A percentile compares a stretch with the other conserved stretches of the same genome.
phyloP scores from a whole-genome alignment of 2,113 vertebrate species.

The Apteryx owenii region DNA sequence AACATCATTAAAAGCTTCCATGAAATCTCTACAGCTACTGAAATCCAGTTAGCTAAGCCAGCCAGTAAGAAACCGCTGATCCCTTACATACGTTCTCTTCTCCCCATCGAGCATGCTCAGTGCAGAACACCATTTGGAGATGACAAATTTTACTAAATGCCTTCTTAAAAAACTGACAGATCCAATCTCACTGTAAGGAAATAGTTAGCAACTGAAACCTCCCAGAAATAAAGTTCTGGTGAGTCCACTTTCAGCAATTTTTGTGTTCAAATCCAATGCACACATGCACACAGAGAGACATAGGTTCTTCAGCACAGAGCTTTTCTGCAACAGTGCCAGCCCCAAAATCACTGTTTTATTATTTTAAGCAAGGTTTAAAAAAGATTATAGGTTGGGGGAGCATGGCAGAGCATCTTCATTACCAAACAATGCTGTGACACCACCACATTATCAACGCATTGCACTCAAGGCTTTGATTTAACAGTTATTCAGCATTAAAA shows the following conservation, averaged over 20 bases:
- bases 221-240: not conserved
- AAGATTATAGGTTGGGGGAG: not conserved
- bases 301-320: not conserved
- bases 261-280: not conserved
- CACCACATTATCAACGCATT: not conserved
- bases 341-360: not conserved
- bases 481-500: not conserved
- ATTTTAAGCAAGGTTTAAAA: not conserved
- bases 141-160: not conserved
- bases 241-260: not conserved
- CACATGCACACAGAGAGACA: not conserved
- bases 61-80: not conserved
- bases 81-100: not conserved
- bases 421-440: not conserved
- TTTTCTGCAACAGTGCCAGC: not conserved
- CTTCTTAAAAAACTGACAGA: not conserved
- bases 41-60: not conserved
- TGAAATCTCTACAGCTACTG: not conserved
- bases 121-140: not conserved
- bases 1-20: not conserved
- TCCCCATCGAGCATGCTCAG: not conserved
- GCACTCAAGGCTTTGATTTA: not conserved
- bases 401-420: not conserved
- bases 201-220: not conserved
- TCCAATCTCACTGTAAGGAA: not conserved